These are phyloP conservation scores for Brachionus calyciflorus DNA, from an alignment of 1,140 invertebrate species.

Conservation along the genomic window DNA sequence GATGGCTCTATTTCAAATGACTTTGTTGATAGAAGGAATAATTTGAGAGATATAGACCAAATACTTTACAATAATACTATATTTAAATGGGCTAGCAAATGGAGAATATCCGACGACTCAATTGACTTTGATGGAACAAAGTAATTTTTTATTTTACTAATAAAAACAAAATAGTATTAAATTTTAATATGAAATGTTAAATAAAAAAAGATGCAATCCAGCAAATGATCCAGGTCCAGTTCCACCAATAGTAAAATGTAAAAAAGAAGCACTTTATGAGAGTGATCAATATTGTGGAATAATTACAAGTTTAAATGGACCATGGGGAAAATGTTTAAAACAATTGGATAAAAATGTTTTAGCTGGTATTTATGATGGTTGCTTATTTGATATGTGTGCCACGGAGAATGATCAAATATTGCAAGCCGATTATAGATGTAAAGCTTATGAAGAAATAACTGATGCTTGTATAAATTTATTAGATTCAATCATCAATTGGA, in stretches of 20 bases:
- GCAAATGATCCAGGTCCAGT: not conserved
- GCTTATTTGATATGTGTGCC: conserved; percentile 26
- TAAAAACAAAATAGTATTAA: not conserved
- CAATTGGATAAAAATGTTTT: not conserved
- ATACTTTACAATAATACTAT: too few relatives aligned
- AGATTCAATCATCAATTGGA: not conserved
- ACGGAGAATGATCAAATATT: not conserved
- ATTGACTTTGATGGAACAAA: not conserved
- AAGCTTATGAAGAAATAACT: conserved; percentile 21
- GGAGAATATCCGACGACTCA: conserved; percentile 34
- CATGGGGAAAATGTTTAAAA: not conserved
- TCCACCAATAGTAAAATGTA: conserved; percentile 3
- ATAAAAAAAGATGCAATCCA: conserved; percentile 26
- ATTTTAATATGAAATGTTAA: not conserved
- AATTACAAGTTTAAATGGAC: not conserved
- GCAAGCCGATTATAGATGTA: conserved; percentile 4
- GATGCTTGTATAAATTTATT: not conserved
- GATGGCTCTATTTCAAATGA: conserved; percentile 10
- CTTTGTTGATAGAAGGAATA: conserved; percentile 20
- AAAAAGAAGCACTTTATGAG: not conserved
- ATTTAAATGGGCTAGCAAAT: conserved; percentile 5
- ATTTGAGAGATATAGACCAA: not conserved
- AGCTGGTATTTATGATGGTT: not conserved
- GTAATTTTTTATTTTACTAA: not conserved
- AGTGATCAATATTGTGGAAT: conserved; percentile 11